Evolutionary conservation across 2,888 invertebrate species (phyloP).

Genomic region (Drosophila histrio): DNA sequence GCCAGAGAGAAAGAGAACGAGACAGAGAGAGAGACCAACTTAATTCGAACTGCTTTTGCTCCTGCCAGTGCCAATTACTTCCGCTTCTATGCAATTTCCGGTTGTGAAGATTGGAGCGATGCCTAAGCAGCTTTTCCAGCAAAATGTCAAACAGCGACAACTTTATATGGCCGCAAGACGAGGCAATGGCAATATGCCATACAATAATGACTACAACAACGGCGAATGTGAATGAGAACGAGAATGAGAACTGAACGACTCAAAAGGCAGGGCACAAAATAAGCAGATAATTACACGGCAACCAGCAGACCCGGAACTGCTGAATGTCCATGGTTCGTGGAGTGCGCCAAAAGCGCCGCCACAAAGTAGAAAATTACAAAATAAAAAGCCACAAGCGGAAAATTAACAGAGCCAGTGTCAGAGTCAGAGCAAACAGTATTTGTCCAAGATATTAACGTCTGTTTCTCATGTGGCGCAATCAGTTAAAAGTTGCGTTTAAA

Average conservation of each 20-base stretch:
- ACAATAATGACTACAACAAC: slow-evolving; percentile 54
- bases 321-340: slow-evolving; percentile 31
- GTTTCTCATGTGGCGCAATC: neutral
- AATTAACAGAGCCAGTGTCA: slow-evolving; percentile 75
- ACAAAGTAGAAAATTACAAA: slow-evolving; percentile 82
- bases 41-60: neutral
- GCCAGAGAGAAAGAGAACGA: slow-evolving; percentile 8
- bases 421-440: too few relatives aligned
- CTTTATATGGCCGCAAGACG: slow-evolving; percentile 61
- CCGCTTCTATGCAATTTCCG: slow-evolving; percentile 77
- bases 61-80: slow-evolving; percentile 70
- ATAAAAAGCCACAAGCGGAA: slow-evolving; percentile 84
- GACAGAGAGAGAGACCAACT: neutral
- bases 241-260: slow-evolving; percentile 5
- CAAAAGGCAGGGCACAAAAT: slow-evolving; percentile 50
- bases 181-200: slow-evolving; percentile 38
- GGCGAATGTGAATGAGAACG: slow-evolving; percentile 5
- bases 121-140: slow-evolving; percentile 74
- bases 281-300: slow-evolving; percentile 77
- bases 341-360: slow-evolving; percentile 56
- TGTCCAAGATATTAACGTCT: slow-evolving; percentile 17
- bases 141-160: slow-evolving; percentile 68
- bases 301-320: slow-evolving; percentile 26
- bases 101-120: slow-evolving; percentile 49
- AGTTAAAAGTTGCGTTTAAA: slow-evolving; percentile 10